Conservation (phyloP, 1,140 invertebrate species). For the Aleiodes sp. region DNA sequence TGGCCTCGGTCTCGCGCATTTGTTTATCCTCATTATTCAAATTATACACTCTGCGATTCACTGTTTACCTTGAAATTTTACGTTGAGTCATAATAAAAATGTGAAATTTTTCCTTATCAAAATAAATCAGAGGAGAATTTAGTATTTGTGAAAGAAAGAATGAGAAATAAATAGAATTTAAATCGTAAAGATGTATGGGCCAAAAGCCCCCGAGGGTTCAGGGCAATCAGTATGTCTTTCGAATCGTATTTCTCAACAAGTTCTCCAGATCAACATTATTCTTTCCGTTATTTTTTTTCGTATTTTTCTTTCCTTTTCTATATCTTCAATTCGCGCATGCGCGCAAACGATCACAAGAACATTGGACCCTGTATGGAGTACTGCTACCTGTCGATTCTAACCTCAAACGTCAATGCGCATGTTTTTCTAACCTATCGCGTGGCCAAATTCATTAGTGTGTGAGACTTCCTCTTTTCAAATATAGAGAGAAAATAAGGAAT, state of each 20-base stretch:
- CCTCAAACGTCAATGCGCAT: conserved; percentile 57
- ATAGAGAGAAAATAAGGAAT: too few species aligned
- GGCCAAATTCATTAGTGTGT: conserved; percentile 19
- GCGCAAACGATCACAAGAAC: conserved; percentile 10
- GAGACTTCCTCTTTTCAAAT: neutral
- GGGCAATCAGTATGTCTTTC: conserved; percentile 11
- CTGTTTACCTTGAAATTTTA: conserved; percentile 3
- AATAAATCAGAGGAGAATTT: neutral
- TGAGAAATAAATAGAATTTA: neutral
- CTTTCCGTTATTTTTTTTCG: neutral
- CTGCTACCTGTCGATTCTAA: conserved; percentile 61
- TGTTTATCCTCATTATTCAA: too few species aligned
- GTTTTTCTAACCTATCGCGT: conserved; percentile 42
- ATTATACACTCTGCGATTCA: neutral
- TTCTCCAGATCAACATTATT: neutral
- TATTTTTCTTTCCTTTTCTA: neutral
- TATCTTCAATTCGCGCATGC: conserved; percentile 44
- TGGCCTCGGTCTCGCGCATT: too few species aligned
- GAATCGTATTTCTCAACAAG: conserved; percentile 11
- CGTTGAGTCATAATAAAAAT: neutral
- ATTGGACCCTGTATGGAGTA: conserved; percentile 18
- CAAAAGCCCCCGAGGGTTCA: neutral
- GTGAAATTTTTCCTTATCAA: neutral
- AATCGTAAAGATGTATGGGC: neutral
- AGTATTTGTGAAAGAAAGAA: neutral